Conservation (phyloP, 2,888 invertebrate genomes). For the Epistrophe eligans region DNA sequence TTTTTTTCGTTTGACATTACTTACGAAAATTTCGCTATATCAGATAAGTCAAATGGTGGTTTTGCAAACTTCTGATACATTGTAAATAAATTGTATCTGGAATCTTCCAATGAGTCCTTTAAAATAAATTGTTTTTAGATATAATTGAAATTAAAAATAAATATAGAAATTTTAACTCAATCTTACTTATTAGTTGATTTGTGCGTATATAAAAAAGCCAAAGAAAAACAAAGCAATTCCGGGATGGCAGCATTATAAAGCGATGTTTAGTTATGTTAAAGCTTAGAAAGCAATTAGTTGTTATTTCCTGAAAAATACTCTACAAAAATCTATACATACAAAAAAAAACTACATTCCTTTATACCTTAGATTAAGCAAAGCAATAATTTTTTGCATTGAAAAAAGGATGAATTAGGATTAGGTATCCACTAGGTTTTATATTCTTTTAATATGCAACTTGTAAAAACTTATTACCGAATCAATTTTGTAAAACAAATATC, state of each 20-base stretch:
- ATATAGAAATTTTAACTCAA: not conserved
- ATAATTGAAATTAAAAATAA: not conserved
- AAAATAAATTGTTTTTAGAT: slow-evolving; percentile 19
- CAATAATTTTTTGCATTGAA: too few species aligned
- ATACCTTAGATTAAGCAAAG: too few species aligned
- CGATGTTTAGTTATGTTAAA: not conserved
- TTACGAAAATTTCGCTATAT: slow-evolving; percentile 83
- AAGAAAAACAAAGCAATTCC: slow-evolving; percentile 20
- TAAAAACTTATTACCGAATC: too few species aligned
- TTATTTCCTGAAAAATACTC: slow-evolving; percentile 16
- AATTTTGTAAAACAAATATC: too few species aligned
- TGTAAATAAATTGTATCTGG: slow-evolving; percentile 83
- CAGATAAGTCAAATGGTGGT: slow-evolving; percentile 82
- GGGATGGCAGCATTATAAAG: slow-evolving; percentile 9
- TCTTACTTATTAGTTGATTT: slow-evolving; percentile 4
- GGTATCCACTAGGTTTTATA: too few species aligned
- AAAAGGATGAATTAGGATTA: too few species aligned
- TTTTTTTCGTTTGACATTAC: slow-evolving; percentile 65
- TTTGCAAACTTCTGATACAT: slow-evolving; percentile 84
- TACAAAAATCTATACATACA: not conserved
- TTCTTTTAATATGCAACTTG: too few species aligned
- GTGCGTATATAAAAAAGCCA: slow-evolving; percentile 3
- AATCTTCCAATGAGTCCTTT: slow-evolving; percentile 83
- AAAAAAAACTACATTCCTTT: not conserved
- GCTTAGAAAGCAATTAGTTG: not conserved